phyloP scores from a whole-genome alignment of 2,113 vertebrate species.

The Salvelinus sp. region DNA sequence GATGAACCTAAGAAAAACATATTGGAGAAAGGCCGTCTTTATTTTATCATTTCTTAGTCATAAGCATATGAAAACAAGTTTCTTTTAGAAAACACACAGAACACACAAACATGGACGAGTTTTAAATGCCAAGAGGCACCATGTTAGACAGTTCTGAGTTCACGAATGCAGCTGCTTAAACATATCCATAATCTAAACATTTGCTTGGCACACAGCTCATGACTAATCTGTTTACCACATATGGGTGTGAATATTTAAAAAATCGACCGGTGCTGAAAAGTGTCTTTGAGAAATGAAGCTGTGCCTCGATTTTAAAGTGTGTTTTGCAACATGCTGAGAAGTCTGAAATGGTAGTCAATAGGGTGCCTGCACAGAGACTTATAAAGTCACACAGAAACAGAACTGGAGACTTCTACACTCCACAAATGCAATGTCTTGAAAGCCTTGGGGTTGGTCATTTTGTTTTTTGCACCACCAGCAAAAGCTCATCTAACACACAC shows the following conservation, averaged over 20 bases:
- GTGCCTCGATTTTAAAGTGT: slow-evolving; percentile 29
- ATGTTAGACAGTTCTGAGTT: slow-evolving; percentile 27
- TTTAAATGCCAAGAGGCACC: slow-evolving; percentile 29
- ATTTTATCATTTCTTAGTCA: not conserved
- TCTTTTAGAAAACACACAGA: slow-evolving; percentile 13
- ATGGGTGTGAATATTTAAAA: slow-evolving; percentile 56
- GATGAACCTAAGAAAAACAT: too few species aligned
- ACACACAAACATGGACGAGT: slow-evolving; percentile 5
- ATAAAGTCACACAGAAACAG: slow-evolving; percentile 10
- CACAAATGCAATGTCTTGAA: slow-evolving; percentile 22
- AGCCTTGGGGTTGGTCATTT: not conserved
- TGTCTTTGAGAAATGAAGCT: slow-evolving; percentile 35
- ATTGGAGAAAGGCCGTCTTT: not conserved
- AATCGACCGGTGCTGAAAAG: slow-evolving; percentile 37
- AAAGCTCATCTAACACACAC: not conserved
- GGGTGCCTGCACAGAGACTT: slow-evolving; percentile 20
- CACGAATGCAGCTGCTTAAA: slow-evolving; percentile 42
- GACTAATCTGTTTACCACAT: slow-evolving; percentile 45
- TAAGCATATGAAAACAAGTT: slow-evolving; percentile 26
- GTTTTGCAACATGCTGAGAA: slow-evolving; percentile 47
- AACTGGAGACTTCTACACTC: too few species aligned
- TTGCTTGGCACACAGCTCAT: slow-evolving; percentile 34
- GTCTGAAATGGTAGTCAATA: slow-evolving; percentile 41
- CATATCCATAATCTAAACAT: slow-evolving; percentile 55
- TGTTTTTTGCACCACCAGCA: not conserved